phyloP scores from a whole-genome alignment of 2,888 invertebrate species.

The Caenorhabditis wallacei region DNA sequence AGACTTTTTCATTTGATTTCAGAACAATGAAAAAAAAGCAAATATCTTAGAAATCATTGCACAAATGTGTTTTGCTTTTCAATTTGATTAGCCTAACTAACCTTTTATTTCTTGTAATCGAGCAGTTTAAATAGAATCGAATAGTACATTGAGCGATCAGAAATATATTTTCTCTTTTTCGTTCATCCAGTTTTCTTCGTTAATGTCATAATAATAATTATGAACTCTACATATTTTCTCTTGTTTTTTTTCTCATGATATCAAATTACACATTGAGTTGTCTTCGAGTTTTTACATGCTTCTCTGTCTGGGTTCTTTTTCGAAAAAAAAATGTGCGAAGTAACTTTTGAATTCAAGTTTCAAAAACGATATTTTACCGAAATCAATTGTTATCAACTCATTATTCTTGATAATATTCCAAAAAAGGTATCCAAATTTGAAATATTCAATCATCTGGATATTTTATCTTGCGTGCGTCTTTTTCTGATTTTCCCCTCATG shows the following conservation, averaged over 20 bases:
- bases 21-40: no score
- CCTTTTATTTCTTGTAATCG: not conserved
- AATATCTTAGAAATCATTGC: no score
- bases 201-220: not conserved
- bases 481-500: not conserved
- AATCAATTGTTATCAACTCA: no score
- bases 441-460: no score
- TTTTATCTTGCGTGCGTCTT: no score
- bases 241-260: not conserved
- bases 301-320: slow-evolving; percentile 13
- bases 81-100: not conserved
- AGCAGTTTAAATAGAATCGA: not conserved
- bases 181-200: not conserved
- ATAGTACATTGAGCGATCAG: no score
- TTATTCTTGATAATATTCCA: no score
- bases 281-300: slow-evolving; percentile 17
- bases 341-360: not conserved
- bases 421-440: no score
- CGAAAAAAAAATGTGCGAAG: no score
- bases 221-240: slow-evolving; percentile 18
- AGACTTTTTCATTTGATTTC: not conserved
- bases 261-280: slow-evolving; percentile 15
- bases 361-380: no score
- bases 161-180: no score
- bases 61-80: no score